phyloP scores from a whole-genome alignment of 2,113 vertebrate genomes.

The Vireo altiloquus region DNA sequence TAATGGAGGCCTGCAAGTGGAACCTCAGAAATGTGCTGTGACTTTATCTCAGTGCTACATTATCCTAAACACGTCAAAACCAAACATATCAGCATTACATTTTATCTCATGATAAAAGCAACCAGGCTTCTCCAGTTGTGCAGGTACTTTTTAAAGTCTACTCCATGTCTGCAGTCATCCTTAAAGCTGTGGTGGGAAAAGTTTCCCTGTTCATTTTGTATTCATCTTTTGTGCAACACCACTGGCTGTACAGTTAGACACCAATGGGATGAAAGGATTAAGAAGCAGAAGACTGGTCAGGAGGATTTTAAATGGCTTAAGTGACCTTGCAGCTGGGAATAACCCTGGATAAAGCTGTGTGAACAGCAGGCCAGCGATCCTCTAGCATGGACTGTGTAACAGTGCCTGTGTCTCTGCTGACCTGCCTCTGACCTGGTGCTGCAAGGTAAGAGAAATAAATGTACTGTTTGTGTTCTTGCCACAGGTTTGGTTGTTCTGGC shows the following conservation, averaged over 20 bases:
- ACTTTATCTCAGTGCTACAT: neutral
- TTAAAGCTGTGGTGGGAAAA: neutral
- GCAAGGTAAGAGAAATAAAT: neutral
- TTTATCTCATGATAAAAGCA: neutral
- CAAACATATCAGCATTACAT: neutral
- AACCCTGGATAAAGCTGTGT: neutral
- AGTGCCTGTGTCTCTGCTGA: no score
- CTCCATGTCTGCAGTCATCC: neutral
- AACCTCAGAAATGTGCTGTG: neutral
- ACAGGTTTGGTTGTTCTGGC: neutral
- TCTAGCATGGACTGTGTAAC: neutral
- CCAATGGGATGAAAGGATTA: neutral
- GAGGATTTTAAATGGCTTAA: neutral
- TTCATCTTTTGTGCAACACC: neutral
- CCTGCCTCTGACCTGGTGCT: neutral
- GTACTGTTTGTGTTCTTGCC: neutral
- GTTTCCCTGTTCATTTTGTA: neutral
- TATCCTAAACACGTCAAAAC: neutral
- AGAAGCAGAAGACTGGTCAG: neutral
- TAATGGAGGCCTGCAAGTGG: neutral
- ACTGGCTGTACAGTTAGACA: neutral
- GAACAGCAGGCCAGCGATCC: neutral
- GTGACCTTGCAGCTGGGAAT: neutral
- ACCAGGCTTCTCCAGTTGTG: neutral
- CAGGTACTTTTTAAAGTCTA: neutral